These are phyloP conservation scores for Pachyuromys duprasi DNA, from an alignment of 2,797 vertebrate species.

Conservation along the genomic window DNA sequence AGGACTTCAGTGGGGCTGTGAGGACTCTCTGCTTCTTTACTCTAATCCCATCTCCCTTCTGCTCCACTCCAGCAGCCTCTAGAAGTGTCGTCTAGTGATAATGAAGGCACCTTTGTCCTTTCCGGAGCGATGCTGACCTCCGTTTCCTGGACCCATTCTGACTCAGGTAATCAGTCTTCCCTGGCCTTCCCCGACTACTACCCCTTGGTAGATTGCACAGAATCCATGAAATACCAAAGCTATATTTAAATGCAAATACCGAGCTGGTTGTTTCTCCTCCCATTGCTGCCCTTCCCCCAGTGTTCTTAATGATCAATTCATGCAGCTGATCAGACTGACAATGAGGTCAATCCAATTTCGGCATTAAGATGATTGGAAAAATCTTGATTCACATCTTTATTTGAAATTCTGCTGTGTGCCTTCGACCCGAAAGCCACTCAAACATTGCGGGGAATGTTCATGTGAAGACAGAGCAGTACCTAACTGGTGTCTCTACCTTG, in stretches of 20 bases:
- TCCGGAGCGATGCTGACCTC: conserved; percentile 78
- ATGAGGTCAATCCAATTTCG: conserved; percentile 60
- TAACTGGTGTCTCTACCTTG: neutral
- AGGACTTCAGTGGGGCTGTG: neutral
- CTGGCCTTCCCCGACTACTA: neutral
- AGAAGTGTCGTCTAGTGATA: neutral
- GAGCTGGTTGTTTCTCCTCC: conserved; percentile 59
- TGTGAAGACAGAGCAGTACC: neutral
- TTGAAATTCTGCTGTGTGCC: conserved; percentile 35
- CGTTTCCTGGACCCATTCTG: conserved; percentile 77
- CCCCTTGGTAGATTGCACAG: neutral
- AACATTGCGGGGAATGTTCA: neutral
- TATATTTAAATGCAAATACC: conserved; percentile 68
- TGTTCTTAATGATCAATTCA: conserved; percentile 69
- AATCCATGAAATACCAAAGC: conserved; percentile 25
- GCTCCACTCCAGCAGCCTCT: conserved; percentile 59
- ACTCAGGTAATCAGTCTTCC: conserved; percentile 76
- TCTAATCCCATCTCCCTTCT: conserved; percentile 46
- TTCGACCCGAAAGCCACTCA: neutral
- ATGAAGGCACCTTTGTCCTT: conserved; percentile 59
- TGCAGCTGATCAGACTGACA: conserved; percentile 64
- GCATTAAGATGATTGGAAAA: conserved; percentile 69
- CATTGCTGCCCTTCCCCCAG: neutral
- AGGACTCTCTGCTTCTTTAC: neutral
- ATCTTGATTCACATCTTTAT: conserved; percentile 32